Evolutionary conservation across 2,888 invertebrate species (phyloP).

Genomic region (Calliphora vomitoria): DNA sequence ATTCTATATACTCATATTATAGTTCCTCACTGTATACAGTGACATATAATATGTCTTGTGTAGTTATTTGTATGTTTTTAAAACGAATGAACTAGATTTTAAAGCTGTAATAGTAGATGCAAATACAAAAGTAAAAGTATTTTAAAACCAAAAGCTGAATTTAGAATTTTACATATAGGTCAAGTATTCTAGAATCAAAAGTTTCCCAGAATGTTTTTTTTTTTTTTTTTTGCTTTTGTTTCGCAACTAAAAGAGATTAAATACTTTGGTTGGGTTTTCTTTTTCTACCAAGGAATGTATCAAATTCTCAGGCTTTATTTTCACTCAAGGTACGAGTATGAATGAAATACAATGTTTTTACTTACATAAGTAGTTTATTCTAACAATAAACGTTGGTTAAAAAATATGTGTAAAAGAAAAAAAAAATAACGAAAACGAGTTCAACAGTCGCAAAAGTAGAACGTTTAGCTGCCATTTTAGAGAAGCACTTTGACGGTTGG

Average conservation of each 20-base stretch:
- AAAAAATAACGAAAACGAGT: constrained; percentile 41
- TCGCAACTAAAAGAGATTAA: constrained; percentile 25
- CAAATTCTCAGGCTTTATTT: constrained; percentile 7
- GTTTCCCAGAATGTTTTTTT: not conserved
- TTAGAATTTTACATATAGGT: constrained; percentile 13
- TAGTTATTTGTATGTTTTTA: not conserved
- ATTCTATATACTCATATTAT: too few species aligned
- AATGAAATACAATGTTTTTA: constrained; percentile 28
- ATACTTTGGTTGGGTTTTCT: constrained; percentile 8
- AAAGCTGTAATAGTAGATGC: not conserved
- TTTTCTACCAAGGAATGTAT: constrained; percentile 4
- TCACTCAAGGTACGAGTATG: not conserved
- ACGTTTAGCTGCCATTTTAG: constrained; percentile 43
- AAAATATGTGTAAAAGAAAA: not conserved
- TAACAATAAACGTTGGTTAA: constrained; percentile 26
- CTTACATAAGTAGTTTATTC: constrained; percentile 27
- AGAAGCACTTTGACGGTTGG: constrained; percentile 33
- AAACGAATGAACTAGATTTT: constrained; percentile 4
- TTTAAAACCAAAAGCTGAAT: constrained; percentile 14
- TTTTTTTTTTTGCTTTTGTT: not conserved
- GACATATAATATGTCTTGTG: too few species aligned
- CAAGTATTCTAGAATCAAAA: constrained; percentile 32
- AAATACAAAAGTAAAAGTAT: constrained; percentile 16
- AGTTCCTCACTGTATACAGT: too few species aligned
- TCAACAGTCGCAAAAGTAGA: constrained; percentile 53